These are phyloP conservation scores for Brachionus calyciflorus DNA, from an alignment of 1,140 invertebrate species.

Conservation along the genomic window DNA sequence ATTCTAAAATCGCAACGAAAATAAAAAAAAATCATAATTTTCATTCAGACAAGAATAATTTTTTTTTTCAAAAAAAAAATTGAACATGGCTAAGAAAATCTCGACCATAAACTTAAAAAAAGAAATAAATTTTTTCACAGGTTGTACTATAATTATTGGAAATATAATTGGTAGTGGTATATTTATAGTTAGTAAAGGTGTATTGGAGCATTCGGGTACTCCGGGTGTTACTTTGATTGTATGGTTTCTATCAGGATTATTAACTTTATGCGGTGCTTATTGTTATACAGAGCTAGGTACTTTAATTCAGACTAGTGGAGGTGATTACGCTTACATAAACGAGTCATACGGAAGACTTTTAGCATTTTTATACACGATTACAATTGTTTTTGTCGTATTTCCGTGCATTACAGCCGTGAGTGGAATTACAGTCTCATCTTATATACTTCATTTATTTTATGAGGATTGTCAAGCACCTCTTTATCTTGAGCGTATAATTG, in stretches of 20 bases:
- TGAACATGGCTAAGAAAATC: background rate
- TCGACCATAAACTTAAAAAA: conserved; percentile 21
- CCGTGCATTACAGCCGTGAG: conserved; percentile 24
- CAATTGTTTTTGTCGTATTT: conserved; percentile 31
- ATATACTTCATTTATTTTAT: conserved; percentile 25
- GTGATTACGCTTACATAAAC: conserved; percentile 47
- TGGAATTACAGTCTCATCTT: conserved; percentile 23
- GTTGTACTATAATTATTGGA: conserved; percentile 57
- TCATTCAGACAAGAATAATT: too few species aligned
- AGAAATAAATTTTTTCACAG: conserved; percentile 46
- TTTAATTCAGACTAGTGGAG: conserved; percentile 48
- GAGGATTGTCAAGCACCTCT: conserved; percentile 4
- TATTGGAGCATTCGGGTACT: conserved; percentile 21
- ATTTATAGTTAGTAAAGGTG: conserved; percentile 58
- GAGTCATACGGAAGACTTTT: conserved; percentile 35
- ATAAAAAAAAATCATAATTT: too few species aligned
- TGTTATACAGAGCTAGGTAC: conserved; percentile 73
- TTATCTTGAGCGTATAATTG: background rate
- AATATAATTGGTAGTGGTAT: conserved; percentile 62
- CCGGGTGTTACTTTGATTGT: background rate
- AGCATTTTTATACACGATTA: conserved; percentile 45
- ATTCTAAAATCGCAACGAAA: too few species aligned
- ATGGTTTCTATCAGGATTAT: conserved; percentile 23
- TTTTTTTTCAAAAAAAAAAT: too few species aligned
- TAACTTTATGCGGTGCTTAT: conserved; percentile 55